Evolutionary conservation across 2,888 invertebrate genomes (phyloP).

Genomic region (Harmothoe impar): DNA sequence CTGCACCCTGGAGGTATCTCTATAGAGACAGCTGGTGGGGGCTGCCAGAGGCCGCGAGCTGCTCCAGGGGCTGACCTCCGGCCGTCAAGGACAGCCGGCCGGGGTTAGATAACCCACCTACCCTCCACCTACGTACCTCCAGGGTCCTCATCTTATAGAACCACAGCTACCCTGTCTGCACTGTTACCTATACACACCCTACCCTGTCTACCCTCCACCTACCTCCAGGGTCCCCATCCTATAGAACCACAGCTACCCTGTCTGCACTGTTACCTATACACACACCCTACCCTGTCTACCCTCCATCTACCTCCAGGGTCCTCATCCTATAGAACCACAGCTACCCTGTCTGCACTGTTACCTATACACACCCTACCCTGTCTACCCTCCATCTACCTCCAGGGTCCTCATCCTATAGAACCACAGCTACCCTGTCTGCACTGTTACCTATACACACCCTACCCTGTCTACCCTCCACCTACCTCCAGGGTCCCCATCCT

Average conservation of each 20-base stretch:
- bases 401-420: too few species aligned
- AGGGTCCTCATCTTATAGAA: too few species aligned
- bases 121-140: background rate
- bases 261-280: background rate
- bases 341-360: background rate
- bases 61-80: constrained; percentile 26
- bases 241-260: background rate
- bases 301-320: too few species aligned
- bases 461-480: background rate
- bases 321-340: too few species aligned
- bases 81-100: constrained; percentile 4
- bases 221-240: background rate
- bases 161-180: background rate
- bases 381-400: background rate
- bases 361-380: background rate
- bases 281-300: background rate
- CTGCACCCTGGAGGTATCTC: background rate
- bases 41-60: background rate
- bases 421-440: background rate
- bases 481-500: background rate
- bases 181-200: background rate
- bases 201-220: background rate
- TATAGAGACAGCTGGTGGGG: background rate
- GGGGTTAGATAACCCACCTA: constrained; percentile 17
- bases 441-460: background rate